Conservation (phyloP, 2,113 vertebrate species). For the Zosterops hypoxanthus region DNA sequence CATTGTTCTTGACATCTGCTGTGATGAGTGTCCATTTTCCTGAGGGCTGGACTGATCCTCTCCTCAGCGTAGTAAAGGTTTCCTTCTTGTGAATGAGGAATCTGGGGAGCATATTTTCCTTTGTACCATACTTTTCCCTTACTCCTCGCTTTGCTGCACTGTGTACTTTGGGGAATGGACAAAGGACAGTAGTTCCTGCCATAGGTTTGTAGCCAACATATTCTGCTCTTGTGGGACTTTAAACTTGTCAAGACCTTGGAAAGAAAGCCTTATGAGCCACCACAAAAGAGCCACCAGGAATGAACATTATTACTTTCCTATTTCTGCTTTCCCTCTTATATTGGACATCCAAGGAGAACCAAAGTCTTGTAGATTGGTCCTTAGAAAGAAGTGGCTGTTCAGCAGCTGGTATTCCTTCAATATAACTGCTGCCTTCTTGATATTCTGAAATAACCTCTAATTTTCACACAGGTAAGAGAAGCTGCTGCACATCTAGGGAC, state of each 20-base stretch:
- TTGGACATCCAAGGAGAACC: not conserved
- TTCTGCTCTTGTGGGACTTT: not conserved
- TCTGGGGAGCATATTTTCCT: not conserved
- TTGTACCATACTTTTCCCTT: not conserved
- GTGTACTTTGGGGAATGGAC: not conserved
- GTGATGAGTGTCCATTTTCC: not conserved
- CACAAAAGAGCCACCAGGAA: not conserved
- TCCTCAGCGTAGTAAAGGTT: not conserved
- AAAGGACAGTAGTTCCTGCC: not conserved
- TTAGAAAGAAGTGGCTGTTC: not conserved
- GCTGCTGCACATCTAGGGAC: not conserved
- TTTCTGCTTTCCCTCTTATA: not conserved
- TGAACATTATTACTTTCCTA: not conserved
- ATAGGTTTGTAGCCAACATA: not conserved
- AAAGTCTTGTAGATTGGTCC: not conserved
- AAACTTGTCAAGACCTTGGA: not conserved
- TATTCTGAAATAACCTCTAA: not conserved
- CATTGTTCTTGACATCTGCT: not conserved
- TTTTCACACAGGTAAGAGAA: not conserved
- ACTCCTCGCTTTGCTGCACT: not conserved
- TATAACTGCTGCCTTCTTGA: not conserved
- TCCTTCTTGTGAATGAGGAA: not conserved
- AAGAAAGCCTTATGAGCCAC: not conserved
- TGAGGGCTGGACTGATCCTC: not conserved
- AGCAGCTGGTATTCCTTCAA: not conserved